Conservation (phyloP, 2,888 invertebrate species). For the Ophion obscuratus region DNA sequence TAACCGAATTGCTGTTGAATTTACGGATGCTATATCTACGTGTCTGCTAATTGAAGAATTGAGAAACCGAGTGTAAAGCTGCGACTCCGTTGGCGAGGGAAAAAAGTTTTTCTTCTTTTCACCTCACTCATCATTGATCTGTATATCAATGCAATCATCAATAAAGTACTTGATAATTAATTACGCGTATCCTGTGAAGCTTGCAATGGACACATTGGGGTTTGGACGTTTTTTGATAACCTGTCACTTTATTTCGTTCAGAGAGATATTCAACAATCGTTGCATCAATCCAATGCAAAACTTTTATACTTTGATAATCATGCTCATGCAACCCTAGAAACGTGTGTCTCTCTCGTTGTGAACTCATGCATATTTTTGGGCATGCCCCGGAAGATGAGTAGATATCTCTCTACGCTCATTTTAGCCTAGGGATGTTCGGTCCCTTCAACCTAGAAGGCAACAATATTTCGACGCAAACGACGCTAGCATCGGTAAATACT, state of each 20-base stretch:
- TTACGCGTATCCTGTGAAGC: neutral
- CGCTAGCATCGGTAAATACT: neutral
- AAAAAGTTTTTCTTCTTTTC: conserved; percentile 1
- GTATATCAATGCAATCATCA: neutral
- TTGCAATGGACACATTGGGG: neutral
- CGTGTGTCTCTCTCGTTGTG: conserved; percentile 18
- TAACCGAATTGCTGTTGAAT: conserved; percentile 41
- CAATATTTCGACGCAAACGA: neutral
- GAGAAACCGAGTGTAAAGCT: conserved; percentile 44
- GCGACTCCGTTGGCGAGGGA: neutral
- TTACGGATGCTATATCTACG: conserved; percentile 23
- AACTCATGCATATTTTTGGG: conserved; percentile 48
- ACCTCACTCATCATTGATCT: too few relatives aligned
- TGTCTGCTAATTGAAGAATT: conserved; percentile 55
- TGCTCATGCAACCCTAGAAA: conserved; percentile 57
- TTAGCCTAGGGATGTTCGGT: conserved; percentile 8
- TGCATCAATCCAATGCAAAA: conserved; percentile 36
- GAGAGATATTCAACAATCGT: conserved; percentile 7
- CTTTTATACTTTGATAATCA: conserved; percentile 41
- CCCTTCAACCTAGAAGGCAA: neutral
- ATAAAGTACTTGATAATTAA: neutral
- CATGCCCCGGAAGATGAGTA: conserved; percentile 51
- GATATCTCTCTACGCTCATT: conserved; percentile 18
- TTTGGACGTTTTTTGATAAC: neutral
- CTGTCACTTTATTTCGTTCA: conserved; percentile 4